phyloP scores from a whole-genome alignment of 2,797 vertebrate genomes.

The Naso thynnoides region DNA sequence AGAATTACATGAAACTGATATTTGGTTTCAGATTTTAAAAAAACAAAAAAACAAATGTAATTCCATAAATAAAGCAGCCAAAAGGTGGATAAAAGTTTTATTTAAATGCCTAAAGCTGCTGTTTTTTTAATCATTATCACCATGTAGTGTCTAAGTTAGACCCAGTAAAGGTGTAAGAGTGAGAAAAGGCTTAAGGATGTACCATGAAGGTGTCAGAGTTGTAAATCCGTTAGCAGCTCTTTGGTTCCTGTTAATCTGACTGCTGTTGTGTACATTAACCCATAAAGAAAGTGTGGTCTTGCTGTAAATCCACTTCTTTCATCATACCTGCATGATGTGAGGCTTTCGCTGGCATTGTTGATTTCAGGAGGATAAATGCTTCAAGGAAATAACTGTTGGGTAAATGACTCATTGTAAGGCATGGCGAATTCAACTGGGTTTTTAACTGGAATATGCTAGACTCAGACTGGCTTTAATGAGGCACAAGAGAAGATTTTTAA shows the following conservation, averaged over 20 bases:
- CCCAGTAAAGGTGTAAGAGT: neutral
- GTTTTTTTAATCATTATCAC: conserved; percentile 15
- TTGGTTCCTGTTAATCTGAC: conserved; percentile 27
- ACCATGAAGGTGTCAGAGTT: conserved; percentile 17
- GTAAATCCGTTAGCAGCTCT: conserved; percentile 24
- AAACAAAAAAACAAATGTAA: too few species aligned
- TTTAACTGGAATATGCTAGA: neutral
- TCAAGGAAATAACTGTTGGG: conserved; percentile 26
- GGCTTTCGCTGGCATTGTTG: conserved; percentile 31
- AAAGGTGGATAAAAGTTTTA: neutral
- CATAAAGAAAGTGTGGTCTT: conserved; percentile 2
- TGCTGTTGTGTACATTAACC: conserved; percentile 26
- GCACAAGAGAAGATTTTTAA: neutral
- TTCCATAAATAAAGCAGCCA: too few species aligned
- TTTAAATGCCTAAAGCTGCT: neutral
- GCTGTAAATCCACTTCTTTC: conserved; percentile 24
- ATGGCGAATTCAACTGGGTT: neutral
- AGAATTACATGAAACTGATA: too few species aligned
- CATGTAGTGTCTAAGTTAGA: conserved; percentile 1
- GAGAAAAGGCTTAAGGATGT: conserved; percentile 17
- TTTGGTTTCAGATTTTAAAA: too few species aligned
- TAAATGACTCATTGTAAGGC: conserved; percentile 22
- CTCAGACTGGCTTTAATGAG: neutral
- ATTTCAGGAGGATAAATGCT: conserved; percentile 25
- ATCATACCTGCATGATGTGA: conserved; percentile 26